These are phyloP conservation scores for Colaptes auratus DNA, from an alignment of 2,113 vertebrate species.

Conservation along the genomic window DNA sequence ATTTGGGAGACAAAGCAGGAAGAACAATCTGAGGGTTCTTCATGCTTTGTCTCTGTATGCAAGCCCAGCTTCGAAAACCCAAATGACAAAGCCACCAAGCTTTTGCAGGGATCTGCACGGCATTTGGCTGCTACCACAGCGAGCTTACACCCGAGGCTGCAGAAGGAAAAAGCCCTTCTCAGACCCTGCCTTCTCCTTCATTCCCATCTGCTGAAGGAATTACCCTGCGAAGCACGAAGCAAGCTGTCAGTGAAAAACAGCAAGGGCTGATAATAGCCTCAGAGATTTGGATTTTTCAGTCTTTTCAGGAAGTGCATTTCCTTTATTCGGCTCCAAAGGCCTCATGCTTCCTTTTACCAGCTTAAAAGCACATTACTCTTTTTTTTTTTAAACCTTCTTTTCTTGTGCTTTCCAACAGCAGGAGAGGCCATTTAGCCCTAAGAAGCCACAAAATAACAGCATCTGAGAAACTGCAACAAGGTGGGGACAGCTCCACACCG, in stretches of 20 bases:
- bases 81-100: background rate
- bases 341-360: background rate
- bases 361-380: background rate
- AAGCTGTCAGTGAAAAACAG: background rate
- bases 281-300: background rate
- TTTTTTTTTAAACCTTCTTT: background rate
- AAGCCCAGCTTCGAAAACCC: background rate
- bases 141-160: background rate
- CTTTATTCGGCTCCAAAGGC: background rate
- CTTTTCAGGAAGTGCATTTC: constrained; percentile 26
- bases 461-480: background rate
- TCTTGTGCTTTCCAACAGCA: background rate
- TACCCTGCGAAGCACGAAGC: background rate
- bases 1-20: background rate
- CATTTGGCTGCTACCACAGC: background rate
- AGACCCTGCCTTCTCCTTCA: background rate
- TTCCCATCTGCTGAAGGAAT: background rate
- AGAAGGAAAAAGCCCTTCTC: background rate
- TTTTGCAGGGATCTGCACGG: background rate
- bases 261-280: background rate
- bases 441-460: background rate
- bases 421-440: background rate
- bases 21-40: background rate
- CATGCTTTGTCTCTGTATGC: background rate
- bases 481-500: background rate